Evolutionary conservation across 2,888 invertebrate species (phyloP).

Genomic region (Nymphalis urticae): DNA sequence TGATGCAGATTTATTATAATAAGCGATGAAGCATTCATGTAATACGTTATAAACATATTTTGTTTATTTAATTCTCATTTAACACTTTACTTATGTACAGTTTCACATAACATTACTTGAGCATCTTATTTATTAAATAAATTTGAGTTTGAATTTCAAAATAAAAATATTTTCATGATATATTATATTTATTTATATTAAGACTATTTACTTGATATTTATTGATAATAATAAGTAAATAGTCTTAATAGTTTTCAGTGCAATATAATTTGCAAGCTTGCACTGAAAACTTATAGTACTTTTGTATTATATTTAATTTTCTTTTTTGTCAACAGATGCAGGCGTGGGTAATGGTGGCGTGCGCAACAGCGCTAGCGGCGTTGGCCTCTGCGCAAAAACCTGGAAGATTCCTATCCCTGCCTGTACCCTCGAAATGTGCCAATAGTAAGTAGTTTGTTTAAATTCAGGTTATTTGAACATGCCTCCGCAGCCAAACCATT

Average conservation of each 20-base stretch:
- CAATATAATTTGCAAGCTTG: too few relatives aligned
- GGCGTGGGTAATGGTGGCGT: constrained; percentile 83
- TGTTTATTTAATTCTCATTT: constrained; percentile 3
- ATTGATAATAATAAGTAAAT: too few relatives aligned
- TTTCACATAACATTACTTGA: too few relatives aligned
- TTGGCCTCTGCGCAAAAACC: constrained; percentile 87
- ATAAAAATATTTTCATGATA: too few relatives aligned
- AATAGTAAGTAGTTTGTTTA: constrained; percentile 85
- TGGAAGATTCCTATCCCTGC: constrained; percentile 91
- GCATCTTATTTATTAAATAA: not conserved
- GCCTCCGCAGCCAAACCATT: not conserved
- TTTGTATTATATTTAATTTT: not conserved
- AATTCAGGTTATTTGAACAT: not conserved
- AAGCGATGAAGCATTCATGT: constrained; percentile 14
- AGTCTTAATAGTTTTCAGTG: too few relatives aligned
- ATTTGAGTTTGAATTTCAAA: not conserved
- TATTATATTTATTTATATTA: too few relatives aligned
- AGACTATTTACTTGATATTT: too few relatives aligned
- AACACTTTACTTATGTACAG: not conserved
- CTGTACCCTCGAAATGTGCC: constrained; percentile 90
- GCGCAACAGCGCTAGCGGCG: constrained; percentile 75
- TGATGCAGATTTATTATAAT: constrained; percentile 29
- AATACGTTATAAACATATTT: constrained; percentile 11
- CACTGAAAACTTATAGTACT: too few relatives aligned
- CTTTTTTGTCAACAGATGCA: constrained; percentile 83